Percentiles rank a stretch among this genome's conserved stretches.
Evolutionary conservation across 1,140 invertebrate genomes (phyloP).

Genomic region (Pentalonia nigronervosa): DNA sequence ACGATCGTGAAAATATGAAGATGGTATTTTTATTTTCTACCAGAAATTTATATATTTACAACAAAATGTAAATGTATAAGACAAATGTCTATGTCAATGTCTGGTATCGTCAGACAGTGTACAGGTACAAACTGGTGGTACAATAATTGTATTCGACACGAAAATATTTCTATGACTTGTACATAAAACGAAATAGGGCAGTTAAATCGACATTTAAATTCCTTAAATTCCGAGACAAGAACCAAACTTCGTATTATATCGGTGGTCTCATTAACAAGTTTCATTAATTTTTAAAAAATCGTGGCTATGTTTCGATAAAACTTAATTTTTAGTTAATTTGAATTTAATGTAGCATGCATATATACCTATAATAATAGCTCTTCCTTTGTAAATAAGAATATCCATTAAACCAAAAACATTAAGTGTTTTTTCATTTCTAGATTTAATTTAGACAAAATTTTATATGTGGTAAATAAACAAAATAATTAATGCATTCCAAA

Average conservation of each 20-base stretch:
- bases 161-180: not conserved
- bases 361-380: too few relatives aligned
- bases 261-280: not conserved
- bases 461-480: too few relatives aligned
- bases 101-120: too few relatives aligned
- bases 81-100: too few relatives aligned
- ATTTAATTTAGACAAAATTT: not conserved
- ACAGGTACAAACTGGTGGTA: too few relatives aligned
- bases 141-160: not conserved
- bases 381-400: not conserved
- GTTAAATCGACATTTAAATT: not conserved
- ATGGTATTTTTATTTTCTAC: not conserved
- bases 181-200: not conserved
- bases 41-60: not conserved
- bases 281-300: not conserved
- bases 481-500: too few relatives aligned
- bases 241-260: not conserved
- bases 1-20: not conserved
- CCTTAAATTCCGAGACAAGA: too few relatives aligned
- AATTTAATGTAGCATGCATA: not conserved
- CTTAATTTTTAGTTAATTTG: not conserved
- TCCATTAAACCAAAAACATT: not conserved
- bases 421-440: too few relatives aligned
- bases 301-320: not conserved
- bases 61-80: too few relatives aligned